Evolutionary conservation across 2,797 vertebrate genomes (phyloP).

Genomic region (Alfaro cultratus): DNA sequence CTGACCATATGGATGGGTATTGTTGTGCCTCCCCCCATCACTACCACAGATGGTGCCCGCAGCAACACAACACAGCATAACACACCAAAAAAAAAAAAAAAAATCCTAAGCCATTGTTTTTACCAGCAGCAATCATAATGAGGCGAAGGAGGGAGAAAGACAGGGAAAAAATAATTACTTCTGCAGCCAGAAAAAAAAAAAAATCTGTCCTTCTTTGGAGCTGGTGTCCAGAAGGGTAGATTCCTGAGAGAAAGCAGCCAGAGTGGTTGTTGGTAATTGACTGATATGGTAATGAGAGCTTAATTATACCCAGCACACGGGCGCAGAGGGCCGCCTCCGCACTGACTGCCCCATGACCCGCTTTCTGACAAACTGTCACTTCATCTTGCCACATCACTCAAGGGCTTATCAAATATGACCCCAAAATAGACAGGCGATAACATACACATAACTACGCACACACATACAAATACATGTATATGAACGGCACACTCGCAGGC

Average conservation of each 20-base stretch:
- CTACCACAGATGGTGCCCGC: conserved; percentile 82
- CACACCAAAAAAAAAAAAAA: neutral
- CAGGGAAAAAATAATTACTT: conserved; percentile 77
- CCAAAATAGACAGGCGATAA: conserved; percentile 75
- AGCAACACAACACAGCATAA: conserved; percentile 73
- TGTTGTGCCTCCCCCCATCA: conserved; percentile 76
- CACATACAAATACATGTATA: conserved; percentile 17
- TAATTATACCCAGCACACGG: conserved; percentile 79
- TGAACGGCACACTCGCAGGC: conserved; percentile 26
- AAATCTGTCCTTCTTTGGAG: conserved; percentile 69
- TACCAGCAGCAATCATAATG: conserved; percentile 77
- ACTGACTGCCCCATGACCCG: conserved; percentile 78
- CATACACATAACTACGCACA: conserved; percentile 26
- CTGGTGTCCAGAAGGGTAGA: conserved; percentile 83
- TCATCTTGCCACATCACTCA: conserved; percentile 77
- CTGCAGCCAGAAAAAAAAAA: conserved; percentile 53
- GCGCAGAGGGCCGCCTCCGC: conserved; percentile 68
- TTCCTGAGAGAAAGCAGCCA: conserved; percentile 85
- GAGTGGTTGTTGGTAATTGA: conserved; percentile 79
- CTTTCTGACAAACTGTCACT: conserved; percentile 84
- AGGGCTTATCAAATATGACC: conserved; percentile 82
- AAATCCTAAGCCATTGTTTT: conserved; percentile 79
- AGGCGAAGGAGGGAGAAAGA: conserved; percentile 68
- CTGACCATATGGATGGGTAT: conserved; percentile 82
- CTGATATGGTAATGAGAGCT: conserved; percentile 83